A percentile compares a stretch with the other conserved stretches of the same genome.
Evolutionary conservation across 1,140 invertebrate genomes (phyloP).

Genomic region (Danaus melanippus): DNA sequence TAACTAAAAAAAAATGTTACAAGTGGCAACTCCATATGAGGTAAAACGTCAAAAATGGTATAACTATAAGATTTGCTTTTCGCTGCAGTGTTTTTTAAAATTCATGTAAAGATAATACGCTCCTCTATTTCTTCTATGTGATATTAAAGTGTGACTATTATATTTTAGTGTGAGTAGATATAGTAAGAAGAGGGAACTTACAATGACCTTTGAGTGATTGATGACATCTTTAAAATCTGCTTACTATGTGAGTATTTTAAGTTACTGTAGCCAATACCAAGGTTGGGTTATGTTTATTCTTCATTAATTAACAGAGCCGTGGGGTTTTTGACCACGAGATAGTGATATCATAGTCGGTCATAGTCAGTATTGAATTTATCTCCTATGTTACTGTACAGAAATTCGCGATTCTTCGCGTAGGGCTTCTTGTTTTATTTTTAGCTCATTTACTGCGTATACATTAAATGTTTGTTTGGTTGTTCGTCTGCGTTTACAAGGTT

Average conservation of each 20-base stretch:
- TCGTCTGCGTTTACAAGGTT: constrained; percentile 14
- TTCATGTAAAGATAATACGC: constrained; percentile 37
- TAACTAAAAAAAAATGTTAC: background rate
- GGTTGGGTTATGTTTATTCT: constrained; percentile 32
- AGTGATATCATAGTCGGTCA: constrained; percentile 49
- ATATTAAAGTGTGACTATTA: constrained; percentile 13
- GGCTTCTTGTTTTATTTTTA: constrained; percentile 58
- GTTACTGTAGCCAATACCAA: constrained; percentile 27
- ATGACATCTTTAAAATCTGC: constrained; percentile 23
- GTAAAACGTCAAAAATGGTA: constrained; percentile 34
- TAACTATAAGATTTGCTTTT: constrained; percentile 22
- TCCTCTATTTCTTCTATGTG: constrained; percentile 9
- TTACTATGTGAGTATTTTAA: constrained; percentile 28
- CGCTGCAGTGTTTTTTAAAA: constrained; percentile 35
- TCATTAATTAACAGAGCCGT: constrained; percentile 34
- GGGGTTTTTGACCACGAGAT: constrained; percentile 34
- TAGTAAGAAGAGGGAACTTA: constrained; percentile 2
- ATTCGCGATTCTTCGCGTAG: constrained; percentile 23
- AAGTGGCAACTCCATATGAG: constrained; percentile 13
- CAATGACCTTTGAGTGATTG: constrained; percentile 12
- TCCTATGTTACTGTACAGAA: constrained; percentile 25
- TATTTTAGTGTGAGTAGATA: constrained; percentile 14
- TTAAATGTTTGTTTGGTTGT: constrained; percentile 17
- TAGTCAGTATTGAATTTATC: constrained; percentile 34
- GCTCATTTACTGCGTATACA: constrained; percentile 36